Evolutionary conservation across 2,113 vertebrate genomes (phyloP).

Genomic region (Paradoxurus hermaphroditus): DNA sequence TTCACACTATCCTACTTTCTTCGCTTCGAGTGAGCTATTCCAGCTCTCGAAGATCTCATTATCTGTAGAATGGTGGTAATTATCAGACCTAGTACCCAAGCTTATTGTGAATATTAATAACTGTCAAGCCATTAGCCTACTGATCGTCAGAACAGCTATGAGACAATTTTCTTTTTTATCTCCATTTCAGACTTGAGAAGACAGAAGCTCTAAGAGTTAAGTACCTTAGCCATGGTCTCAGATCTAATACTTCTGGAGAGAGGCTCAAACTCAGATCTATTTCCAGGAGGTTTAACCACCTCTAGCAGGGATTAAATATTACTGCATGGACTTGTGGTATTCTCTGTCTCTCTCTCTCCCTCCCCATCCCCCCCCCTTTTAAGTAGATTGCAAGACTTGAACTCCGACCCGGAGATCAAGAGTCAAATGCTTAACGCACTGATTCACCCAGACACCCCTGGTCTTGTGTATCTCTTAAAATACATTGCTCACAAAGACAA

Average conservation of each 20-base stretch:
- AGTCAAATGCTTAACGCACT: too few relatives aligned
- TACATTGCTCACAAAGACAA: background rate
- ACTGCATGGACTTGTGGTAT: background rate
- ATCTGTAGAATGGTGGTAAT: background rate
- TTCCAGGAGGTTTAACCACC: background rate
- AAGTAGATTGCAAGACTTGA: too few relatives aligned
- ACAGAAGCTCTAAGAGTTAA: conserved; percentile 34
- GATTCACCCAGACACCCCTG: too few relatives aligned
- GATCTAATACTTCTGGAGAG: background rate
- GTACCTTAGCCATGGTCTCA: background rate
- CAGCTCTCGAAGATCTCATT: background rate
- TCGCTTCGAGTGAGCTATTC: background rate
- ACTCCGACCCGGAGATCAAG: too few relatives aligned
- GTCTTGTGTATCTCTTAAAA: background rate
- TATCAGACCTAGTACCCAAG: background rate
- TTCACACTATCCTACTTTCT: background rate
- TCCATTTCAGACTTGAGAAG: background rate
- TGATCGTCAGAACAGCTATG: background rate
- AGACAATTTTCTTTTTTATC: background rate
- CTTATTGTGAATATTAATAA: background rate
- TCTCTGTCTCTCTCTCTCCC: background rate
- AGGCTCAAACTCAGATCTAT: conserved; percentile 19
- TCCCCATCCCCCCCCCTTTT: background rate
- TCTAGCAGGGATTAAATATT: background rate
- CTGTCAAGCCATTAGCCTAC: background rate